These are phyloP conservation scores for Harpagoxenus sublaevis DNA, from an alignment of 2,888 invertebrate species.

Conservation along the genomic window DNA sequence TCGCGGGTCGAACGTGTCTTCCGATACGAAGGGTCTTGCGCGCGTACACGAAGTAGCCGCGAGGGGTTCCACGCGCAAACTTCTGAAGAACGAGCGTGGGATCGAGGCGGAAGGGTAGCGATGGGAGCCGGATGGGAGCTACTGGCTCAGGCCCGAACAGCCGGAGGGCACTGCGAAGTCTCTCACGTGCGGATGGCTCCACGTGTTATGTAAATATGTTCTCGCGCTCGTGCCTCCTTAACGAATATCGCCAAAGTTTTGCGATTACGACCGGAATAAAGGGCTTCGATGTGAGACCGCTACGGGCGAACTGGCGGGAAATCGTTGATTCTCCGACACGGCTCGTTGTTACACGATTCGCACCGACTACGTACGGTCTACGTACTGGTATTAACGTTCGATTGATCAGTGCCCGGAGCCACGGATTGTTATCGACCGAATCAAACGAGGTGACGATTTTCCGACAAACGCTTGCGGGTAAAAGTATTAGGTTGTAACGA, in stretches of 20 bases:
- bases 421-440: conserved; percentile 7
- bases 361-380: neutral
- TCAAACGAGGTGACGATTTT: conserved; percentile 28
- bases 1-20: conserved; percentile 54
- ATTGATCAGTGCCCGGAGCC: conserved; percentile 15
- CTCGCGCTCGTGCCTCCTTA: conserved; percentile 66
- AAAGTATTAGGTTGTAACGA: neutral
- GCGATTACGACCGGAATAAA: conserved; percentile 44
- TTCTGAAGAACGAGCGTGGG: conserved; percentile 63
- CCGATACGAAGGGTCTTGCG: conserved; percentile 58
- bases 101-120: conserved; percentile 53
- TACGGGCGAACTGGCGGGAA: neutral
- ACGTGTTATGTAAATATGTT: conserved; percentile 78
- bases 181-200: conserved; percentile 52
- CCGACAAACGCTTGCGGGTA: neutral
- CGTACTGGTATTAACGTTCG: conserved; percentile 23
- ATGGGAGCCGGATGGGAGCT: conserved; percentile 43
- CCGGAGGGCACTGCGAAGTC: conserved; percentile 63
- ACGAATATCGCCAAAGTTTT: conserved; percentile 76
- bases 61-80: conserved; percentile 71
- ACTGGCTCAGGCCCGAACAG: conserved; percentile 51
- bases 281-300: neutral
- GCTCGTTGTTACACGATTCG: neutral
- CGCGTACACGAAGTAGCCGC: conserved; percentile 66
- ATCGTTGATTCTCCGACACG: neutral